Evolutionary conservation across 2,888 invertebrate species (phyloP).

Genomic region (Cremastinae sp.): DNA sequence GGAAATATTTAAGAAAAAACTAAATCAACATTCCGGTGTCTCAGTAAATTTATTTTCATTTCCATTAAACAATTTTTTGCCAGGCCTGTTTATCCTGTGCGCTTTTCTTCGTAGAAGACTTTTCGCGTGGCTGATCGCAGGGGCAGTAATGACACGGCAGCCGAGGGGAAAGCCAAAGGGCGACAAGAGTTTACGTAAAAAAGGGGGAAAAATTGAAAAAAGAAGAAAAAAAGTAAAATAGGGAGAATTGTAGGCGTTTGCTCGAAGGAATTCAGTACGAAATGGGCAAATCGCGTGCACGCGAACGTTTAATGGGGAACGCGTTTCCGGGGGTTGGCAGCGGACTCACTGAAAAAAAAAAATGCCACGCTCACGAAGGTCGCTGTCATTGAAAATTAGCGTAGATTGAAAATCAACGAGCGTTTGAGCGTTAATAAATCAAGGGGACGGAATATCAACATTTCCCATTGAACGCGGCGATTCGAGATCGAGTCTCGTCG

Average conservation of each 20-base stretch:
- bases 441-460: no score
- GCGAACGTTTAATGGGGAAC: conserved; percentile 52
- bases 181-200: conserved; percentile 1
- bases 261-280: conserved; percentile 48
- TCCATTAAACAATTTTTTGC: background rate
- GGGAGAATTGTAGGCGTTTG: background rate
- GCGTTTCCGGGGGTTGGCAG: conserved; percentile 46
- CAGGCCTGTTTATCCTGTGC: conserved; percentile 28
- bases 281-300: conserved; percentile 55
- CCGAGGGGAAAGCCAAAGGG: conserved; percentile 24
- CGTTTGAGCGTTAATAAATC: no score
- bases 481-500: no score
- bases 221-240: background rate
- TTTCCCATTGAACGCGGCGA: no score
- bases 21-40: no score
- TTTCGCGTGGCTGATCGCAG: conserved; percentile 48
- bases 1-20: no score
- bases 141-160: conserved; percentile 35
- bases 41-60: no score
- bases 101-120: background rate
- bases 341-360: background rate
- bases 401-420: background rate
- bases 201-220: background rate
- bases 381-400: background rate
- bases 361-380: no score